Evolutionary conservation across 2,113 vertebrate genomes (phyloP).

Genomic region (Ariopsis seemanni): DNA sequence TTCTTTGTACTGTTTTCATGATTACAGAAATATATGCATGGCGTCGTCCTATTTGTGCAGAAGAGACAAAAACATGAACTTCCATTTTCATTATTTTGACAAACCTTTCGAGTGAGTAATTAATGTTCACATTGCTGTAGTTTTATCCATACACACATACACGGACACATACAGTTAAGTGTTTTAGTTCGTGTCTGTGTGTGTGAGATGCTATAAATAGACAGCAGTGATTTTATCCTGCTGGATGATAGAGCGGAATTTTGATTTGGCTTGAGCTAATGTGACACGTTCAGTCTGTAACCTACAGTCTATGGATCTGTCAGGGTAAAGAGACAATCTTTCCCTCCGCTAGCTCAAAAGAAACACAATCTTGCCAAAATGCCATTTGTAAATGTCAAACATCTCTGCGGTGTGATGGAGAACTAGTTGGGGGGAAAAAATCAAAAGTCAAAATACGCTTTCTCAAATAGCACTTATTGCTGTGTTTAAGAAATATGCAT

Average conservation of each 20-base stretch:
- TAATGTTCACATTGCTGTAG: not conserved
- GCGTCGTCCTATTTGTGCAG: not conserved
- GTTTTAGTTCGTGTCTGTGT: not conserved
- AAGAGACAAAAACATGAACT: not conserved
- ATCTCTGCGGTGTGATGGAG: conserved; percentile 47
- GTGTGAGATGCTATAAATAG: not conserved
- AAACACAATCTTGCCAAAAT: conserved; percentile 65
- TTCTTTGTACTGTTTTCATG: conserved; percentile 13
- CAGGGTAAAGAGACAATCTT: conserved; percentile 60
- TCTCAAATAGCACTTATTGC: conserved; percentile 68
- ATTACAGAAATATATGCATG: not conserved
- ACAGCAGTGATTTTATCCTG: conserved; percentile 9
- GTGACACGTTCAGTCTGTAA: conserved; percentile 32
- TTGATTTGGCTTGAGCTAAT: conserved; percentile 29
- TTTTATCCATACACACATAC: not conserved
- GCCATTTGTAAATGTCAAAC: conserved; percentile 70
- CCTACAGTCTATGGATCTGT: conserved; percentile 54
- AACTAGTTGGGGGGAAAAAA: conserved; percentile 56
- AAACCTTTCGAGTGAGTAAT: not conserved
- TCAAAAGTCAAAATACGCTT: conserved; percentile 61
- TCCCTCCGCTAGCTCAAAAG: conserved; percentile 49
- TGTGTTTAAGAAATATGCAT: conserved; percentile 37
- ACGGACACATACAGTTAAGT: not conserved
- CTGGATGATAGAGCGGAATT: conserved; percentile 27
- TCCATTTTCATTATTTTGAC: not conserved